Percentiles rank a stretch among this genome's conserved stretches.
phyloP scores from a whole-genome alignment of 2,113 vertebrate genomes.

The Oncorhynchus masou region DNA sequence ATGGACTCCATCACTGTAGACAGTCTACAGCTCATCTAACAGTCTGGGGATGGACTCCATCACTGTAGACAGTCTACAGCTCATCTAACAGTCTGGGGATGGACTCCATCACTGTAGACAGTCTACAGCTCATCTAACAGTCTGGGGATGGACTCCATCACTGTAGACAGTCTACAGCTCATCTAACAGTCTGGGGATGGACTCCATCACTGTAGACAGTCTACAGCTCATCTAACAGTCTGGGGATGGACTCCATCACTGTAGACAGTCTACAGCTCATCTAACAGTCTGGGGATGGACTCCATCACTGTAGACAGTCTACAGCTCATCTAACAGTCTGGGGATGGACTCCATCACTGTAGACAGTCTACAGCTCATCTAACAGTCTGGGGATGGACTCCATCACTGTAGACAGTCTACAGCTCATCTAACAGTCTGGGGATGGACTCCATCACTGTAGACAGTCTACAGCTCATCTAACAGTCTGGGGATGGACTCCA shows the following conservation, averaged over 20 bases:
- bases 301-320: constrained; percentile 65
- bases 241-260: constrained; percentile 72
- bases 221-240: constrained; percentile 63
- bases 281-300: constrained; percentile 74
- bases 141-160: constrained; percentile 72
- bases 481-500: constrained; percentile 75
- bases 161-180: constrained; percentile 70
- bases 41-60: constrained; percentile 74
- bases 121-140: constrained; percentile 64
- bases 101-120: constrained; percentile 68
- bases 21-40: constrained; percentile 60
- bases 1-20: constrained; percentile 72
- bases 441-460: constrained; percentile 69
- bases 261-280: constrained; percentile 69
- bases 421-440: constrained; percentile 66
- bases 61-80: constrained; percentile 68
- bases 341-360: constrained; percentile 71
- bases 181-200: constrained; percentile 68
- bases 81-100: constrained; percentile 66
- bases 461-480: constrained; percentile 65
- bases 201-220: constrained; percentile 66
- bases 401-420: constrained; percentile 66
- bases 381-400: constrained; percentile 74
- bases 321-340: constrained; percentile 64
- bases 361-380: constrained; percentile 68